These are phyloP conservation scores for Eriosoma lanigerum DNA, from an alignment of 1,140 invertebrate genomes.

Conservation along the genomic window DNA sequence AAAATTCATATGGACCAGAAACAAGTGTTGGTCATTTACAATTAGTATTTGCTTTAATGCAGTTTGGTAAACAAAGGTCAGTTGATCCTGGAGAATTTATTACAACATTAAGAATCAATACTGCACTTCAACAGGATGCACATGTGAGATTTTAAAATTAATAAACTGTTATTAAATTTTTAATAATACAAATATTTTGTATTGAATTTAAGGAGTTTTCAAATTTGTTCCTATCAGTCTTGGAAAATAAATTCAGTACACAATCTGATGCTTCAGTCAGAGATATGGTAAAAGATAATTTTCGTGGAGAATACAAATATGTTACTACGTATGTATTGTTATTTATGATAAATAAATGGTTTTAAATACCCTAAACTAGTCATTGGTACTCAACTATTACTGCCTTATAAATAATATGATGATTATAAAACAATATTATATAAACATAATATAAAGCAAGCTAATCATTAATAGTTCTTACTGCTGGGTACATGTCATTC, in stretches of 20 bases:
- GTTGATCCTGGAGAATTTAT: slow-evolving; percentile 69
- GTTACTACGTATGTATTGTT: slow-evolving; percentile 64
- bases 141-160: slow-evolving; percentile 53
- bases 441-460: no score
- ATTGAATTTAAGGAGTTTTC: slow-evolving; percentile 66
- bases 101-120: slow-evolving; percentile 67
- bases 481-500: no score
- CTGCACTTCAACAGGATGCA: slow-evolving; percentile 69
- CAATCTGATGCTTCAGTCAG: slow-evolving; percentile 59
- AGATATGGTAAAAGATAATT: slow-evolving; percentile 65
- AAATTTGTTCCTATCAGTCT: slow-evolving; percentile 67
- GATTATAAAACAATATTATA: no score
- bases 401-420: no score
- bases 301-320: slow-evolving; percentile 68
- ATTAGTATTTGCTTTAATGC: slow-evolving; percentile 69
- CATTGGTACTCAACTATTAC: no score
- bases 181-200: neutral
- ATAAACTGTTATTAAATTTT: neutral
- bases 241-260: slow-evolving; percentile 64
- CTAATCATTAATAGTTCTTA: no score
- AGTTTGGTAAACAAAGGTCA: slow-evolving; percentile 64
- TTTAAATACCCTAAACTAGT: no score
- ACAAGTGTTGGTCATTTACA: slow-evolving; percentile 67
- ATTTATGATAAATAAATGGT: no score
- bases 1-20: slow-evolving; percentile 57